Base-by-base conservation (phyloP, 2,797 vertebrate species). In the Cercopithecus petaurista region DNA sequence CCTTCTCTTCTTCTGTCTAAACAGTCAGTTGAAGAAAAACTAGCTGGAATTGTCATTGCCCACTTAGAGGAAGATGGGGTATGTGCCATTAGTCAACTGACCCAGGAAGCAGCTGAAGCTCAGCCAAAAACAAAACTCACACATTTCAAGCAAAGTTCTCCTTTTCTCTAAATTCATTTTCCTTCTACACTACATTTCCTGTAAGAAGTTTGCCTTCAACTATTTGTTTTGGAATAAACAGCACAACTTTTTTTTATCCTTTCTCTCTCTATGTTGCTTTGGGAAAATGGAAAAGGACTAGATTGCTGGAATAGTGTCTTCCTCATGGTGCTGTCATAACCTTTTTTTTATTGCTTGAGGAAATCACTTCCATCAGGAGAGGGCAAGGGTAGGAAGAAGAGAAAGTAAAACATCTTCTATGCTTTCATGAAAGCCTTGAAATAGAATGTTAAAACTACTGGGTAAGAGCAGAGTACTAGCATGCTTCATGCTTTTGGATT, bases 1-100 rank as follows among this genome's bases (percentile, higher is more conserved):
- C 41, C 92, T 22, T 77, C 88, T 97, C 90, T 96, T 87, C 50
- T 95, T 95, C 75, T 93, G 26, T 95, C 76, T 95, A 95, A 96
- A 84, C 7, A 61, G 89, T 87, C 70, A 75, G n/a, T 92, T 95
- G 89, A 95, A 83, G 87, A 95, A 94, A 95, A 85, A 64, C 59
- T 93, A 96, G 92, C 70, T 73, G 93, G 83, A 94, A 30, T 70
- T 96, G 82, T 73, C 84, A 95, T 75, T 97, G 83, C 7, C 84
- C 72, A 83, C 50, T 96, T 95, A 92, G 77, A 0, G 5, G 80
- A 59, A 95, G 83, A 90, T 67, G 92, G 81, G 59, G 10, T 82
- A 57, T 59, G 33, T 4, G 24, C 76, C 83, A 72, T 95, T 96
- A 94, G 46, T n/a, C 75, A 92, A 80, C 67, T 72, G 46, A 61